Conservation (phyloP, 2,888 invertebrate genomes). For the Sesamia inferens region DNA sequence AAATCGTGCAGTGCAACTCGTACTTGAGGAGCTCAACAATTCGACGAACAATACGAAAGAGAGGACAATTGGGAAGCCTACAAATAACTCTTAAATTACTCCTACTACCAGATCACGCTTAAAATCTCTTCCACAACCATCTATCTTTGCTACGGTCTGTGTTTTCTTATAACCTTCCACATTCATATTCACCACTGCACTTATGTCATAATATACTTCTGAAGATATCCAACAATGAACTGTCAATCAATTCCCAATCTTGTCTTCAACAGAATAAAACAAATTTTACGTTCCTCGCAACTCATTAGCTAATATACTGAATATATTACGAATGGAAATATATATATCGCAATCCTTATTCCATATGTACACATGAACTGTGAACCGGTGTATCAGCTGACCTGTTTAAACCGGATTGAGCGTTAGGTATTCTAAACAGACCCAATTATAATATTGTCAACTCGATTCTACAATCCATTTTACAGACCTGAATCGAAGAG, state of each 20-base stretch:
- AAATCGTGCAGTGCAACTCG: too few species aligned
- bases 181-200: background rate
- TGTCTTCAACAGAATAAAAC: background rate
- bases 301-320: constrained; percentile 30
- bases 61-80: too few species aligned
- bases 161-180: background rate
- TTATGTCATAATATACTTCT: background rate
- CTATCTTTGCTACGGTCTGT: background rate
- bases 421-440: constrained; percentile 37
- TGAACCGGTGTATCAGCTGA: constrained; percentile 44
- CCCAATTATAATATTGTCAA: constrained; percentile 41
- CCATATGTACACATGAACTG: constrained; percentile 57
- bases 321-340: constrained; percentile 22
- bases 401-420: constrained; percentile 52
- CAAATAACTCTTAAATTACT: too few species aligned
- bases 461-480: constrained; percentile 4
- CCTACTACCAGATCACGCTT: too few species aligned
- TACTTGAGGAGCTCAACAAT: too few species aligned
- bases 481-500: background rate
- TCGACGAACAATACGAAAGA: too few species aligned
- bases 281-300: background rate
- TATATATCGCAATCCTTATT: constrained; percentile 59
- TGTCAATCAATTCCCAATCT: constrained; percentile 25
- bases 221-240: background rate
- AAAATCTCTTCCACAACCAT: background rate